Evolutionary conservation across 2,797 vertebrate genomes (phyloP), one percentile per base, ranked within the genome.

Genomic region (Amblyraja radiata): DNA sequence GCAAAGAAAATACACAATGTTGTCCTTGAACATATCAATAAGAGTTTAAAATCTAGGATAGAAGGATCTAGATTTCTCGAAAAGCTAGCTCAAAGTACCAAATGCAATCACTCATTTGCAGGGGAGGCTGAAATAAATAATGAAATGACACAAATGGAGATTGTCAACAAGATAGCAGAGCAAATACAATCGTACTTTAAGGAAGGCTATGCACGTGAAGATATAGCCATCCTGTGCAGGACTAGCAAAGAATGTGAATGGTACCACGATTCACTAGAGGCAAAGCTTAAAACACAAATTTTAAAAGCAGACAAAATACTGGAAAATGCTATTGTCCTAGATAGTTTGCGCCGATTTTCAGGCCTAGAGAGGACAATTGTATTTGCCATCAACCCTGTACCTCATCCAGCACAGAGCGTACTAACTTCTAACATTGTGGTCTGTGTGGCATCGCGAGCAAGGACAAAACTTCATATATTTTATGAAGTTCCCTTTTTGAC

Each of bases 151-250:
- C 61, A 0, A 9, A 93, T 95, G 18, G 32, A 32, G 14, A 94
- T 95, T 0, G 93, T 77, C 0, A 74, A 74, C 0, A 91, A 93
- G 0, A 95, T 95, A 84, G 93, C 93, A 79, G 58, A 65, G 81
- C 93, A 65, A 83, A 95, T 95, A 93, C 91, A 86, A 0, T 68
- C 0, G 28, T 93, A 95, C 25, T 93, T 96, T 58, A 93, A 93
- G 0, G 6, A 18, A 58, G 95, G 95, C 63, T 95, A 95, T 83
- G 79, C 93, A 76, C 83, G 94, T 93, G 93, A 93, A 93, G 94
- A 96, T 39, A 93, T 95, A 68, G 95, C 95, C 61, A 93, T 96
- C 94, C 93, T 95, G 39, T 96, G 94, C 93, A 94, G 83, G 58
- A 94, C 86, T 77, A 0, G 0, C 74, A 0, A 94, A 16, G 93